Evolutionary conservation across 2,797 vertebrate genomes (phyloP).

Genomic region (Florisuga fusca): DNA sequence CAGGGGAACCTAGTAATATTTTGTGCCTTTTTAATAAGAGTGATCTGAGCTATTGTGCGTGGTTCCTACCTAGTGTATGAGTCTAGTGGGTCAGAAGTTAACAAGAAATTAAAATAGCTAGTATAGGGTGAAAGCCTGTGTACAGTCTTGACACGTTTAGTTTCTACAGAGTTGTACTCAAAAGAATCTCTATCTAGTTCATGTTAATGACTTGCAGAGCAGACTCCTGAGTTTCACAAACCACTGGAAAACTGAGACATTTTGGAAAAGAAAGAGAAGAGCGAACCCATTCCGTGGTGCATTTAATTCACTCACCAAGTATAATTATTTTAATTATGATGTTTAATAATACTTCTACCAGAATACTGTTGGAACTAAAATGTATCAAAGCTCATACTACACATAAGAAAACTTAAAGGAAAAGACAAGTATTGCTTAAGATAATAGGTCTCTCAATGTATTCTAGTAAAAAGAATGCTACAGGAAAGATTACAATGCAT

Average conservation of each 20-base stretch:
- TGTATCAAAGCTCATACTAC: not conserved
- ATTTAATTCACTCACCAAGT: not conserved
- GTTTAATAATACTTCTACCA: not conserved
- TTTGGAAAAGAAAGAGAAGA: not conserved
- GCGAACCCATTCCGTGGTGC: not conserved
- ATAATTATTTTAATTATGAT: not conserved
- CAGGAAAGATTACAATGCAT: not conserved
- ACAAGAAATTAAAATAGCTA: not conserved
- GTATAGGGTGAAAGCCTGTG: not conserved
- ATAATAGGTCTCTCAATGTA: not conserved
- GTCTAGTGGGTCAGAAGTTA: not conserved
- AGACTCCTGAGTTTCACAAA: not conserved
- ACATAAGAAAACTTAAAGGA: not conserved
- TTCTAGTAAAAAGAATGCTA: not conserved
- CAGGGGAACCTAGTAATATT: not conserved
- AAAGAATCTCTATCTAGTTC: not conserved
- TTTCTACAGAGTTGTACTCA: not conserved
- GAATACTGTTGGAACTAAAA: not conserved
- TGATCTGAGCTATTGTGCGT: not conserved
- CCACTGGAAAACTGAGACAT: not conserved
- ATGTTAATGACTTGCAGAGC: not conserved
- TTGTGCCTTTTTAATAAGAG: not conserved
- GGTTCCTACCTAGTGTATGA: accelerated
- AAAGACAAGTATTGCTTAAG: not conserved
- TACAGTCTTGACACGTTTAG: not conserved